Evolutionary conservation across 2,113 vertebrate species (phyloP).

Genomic region (Perca fluviatilis): DNA sequence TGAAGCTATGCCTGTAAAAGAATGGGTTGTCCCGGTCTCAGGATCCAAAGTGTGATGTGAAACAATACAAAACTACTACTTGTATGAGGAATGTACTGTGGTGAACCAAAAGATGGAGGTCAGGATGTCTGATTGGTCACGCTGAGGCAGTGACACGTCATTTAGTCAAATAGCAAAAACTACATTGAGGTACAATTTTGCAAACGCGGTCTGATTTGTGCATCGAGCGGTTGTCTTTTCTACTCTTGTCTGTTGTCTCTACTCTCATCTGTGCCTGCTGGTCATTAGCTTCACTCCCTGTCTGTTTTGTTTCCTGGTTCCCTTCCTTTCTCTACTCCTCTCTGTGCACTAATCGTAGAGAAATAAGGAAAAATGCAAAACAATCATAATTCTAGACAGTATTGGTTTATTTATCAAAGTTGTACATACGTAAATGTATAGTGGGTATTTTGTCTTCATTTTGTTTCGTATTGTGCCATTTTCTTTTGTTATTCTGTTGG

Average conservation of each 20-base stretch:
- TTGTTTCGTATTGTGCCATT: conserved; percentile 83
- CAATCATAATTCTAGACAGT: conserved; percentile 84
- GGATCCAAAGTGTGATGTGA: conserved; percentile 52
- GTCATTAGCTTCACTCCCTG: conserved; percentile 3
- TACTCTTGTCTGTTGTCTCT: conserved; percentile 9
- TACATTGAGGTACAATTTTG: conserved; percentile 19
- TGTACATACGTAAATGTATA: conserved; percentile 96
- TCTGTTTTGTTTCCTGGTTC: conserved; percentile 16
- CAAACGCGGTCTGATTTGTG: conserved; percentile 19
- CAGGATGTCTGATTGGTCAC: conserved; percentile 19
- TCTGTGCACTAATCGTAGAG: conserved; percentile 43
- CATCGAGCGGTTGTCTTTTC: conserved; percentile 26
- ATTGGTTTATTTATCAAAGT: conserved; percentile 95
- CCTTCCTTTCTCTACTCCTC: conserved; percentile 26
- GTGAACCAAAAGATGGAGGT: conserved; percentile 28
- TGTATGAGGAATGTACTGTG: conserved; percentile 49
- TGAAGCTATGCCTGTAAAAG: conserved; percentile 19
- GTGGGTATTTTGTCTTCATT: conserved; percentile 87
- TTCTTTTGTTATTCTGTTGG: conserved; percentile 75
- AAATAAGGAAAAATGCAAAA: conserved; percentile 64
- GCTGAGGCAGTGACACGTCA: conserved; percentile 9
- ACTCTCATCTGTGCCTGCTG: conserved; percentile 49
- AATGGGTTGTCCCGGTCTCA: conserved; percentile 49
- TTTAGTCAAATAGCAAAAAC: conserved; percentile 27
- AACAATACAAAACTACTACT: conserved; percentile 39